These are phyloP conservation scores for Todus mexicanus DNA, from an alignment of 2,797 vertebrate species.

Conservation along the genomic window DNA sequence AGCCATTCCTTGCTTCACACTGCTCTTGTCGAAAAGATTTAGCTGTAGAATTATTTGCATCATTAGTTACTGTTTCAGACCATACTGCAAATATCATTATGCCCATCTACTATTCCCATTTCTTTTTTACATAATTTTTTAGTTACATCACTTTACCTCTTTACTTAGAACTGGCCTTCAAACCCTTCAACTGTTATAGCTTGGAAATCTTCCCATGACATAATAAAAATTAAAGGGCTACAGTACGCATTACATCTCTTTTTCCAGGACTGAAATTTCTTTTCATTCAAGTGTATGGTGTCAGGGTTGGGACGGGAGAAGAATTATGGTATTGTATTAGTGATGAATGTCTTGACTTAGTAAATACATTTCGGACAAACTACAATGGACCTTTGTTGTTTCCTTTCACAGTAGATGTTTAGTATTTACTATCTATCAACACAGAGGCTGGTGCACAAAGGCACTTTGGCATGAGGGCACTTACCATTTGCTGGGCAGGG, in stretches of 20 bases:
- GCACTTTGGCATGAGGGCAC: background rate
- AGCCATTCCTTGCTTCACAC: conserved; percentile 92
- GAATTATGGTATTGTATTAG: background rate
- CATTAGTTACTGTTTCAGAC: background rate
- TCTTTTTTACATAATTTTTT: background rate
- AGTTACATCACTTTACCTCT: background rate
- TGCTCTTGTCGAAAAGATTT: conserved; percentile 95
- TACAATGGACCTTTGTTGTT: background rate
- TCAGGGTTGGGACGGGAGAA: background rate
- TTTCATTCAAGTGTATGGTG: rapidly evolving
- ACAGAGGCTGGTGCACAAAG: background rate
- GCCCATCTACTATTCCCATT: background rate
- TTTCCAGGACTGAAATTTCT: background rate
- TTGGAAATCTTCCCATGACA: background rate
- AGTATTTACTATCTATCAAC: background rate
- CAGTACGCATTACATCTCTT: background rate
- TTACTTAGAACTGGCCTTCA: background rate
- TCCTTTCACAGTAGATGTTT: background rate
- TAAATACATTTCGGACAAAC: background rate
- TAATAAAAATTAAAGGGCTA: background rate
- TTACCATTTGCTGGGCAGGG: conserved; percentile 83
- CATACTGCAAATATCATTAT: background rate
- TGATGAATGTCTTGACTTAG: background rate
- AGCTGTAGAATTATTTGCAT: conserved; percentile 70
- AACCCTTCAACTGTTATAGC: background rate